Conservation (phyloP, 2,888 invertebrate genomes). For the Meandrusa payeni region DNA sequence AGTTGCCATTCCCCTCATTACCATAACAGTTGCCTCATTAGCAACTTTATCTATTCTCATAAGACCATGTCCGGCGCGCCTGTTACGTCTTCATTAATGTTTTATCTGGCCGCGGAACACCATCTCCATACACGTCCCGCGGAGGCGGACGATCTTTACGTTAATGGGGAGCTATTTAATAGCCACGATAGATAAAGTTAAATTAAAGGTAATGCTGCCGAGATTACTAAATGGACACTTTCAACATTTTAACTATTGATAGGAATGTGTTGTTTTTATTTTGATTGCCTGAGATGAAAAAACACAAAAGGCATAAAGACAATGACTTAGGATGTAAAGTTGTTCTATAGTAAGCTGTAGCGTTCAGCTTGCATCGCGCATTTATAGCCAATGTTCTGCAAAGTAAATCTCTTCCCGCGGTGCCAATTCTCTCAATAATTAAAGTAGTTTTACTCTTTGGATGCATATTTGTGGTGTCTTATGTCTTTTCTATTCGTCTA, state of each 20-base stretch:
- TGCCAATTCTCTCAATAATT: slow-evolving; percentile 1
- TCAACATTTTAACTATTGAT: not conserved
- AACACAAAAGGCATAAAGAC: too few relatives aligned
- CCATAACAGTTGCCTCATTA: slow-evolving; percentile 28
- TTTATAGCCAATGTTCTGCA: slow-evolving; percentile 13
- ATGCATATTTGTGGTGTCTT: too few relatives aligned
- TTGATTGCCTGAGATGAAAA: too few relatives aligned
- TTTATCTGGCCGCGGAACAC: slow-evolving; percentile 17
- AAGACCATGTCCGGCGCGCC: slow-evolving; percentile 21
- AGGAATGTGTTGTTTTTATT: not conserved
- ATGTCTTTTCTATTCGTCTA: not conserved
- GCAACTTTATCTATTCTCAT: slow-evolving; percentile 32
- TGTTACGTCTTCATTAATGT: slow-evolving; percentile 28
- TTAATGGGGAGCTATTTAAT: slow-evolving; percentile 17
- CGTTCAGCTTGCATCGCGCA: too few relatives aligned
- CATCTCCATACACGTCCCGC: slow-evolving; percentile 1
- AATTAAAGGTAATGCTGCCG: slow-evolving; percentile 9
- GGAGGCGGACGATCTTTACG: slow-evolving; percentile 1
- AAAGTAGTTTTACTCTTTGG: slow-evolving; percentile 5
- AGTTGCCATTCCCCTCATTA: slow-evolving; percentile 18
- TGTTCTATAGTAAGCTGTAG: too few relatives aligned
- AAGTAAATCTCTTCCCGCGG: slow-evolving; percentile 4
- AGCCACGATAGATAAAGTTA: slow-evolving; percentile 12
- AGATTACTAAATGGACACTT: slow-evolving; percentile 18
- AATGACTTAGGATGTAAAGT: too few relatives aligned